Base-by-base conservation (phyloP, 2,113 vertebrate species). In the Galbula dea region DNA sequence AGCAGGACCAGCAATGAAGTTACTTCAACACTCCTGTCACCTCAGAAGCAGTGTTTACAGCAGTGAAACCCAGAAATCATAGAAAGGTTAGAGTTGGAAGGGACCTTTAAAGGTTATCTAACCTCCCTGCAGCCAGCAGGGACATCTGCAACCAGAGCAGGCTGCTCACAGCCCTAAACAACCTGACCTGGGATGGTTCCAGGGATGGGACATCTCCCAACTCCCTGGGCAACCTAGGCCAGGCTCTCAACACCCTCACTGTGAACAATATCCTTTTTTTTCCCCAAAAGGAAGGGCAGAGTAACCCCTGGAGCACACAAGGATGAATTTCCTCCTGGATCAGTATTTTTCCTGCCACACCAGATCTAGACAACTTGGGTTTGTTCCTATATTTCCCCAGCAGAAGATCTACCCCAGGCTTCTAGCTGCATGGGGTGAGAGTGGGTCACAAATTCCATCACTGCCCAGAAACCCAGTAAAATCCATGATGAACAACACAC, bases 401-500 rank as follows among this genome's bases (percentile, higher is more conserved):
- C 49, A 63, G 74, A 20, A 32, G 20, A 55, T 16, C 20, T 14
- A 30, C 14, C 58, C 52, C 27, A 39, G 32, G 19, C 36, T n/a
- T 34, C 52, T 4, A 24, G 6, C 9, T 10, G 58, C 32, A 8
- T n/a, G n/a, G n/a, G n/a, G n/a, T n/a, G 0, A 0, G 19, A 7
- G 16, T 4, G 5, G 7, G 18, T 26, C 48, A 51, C 29, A 19
- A 45, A 32, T 32, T 32, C 82, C 82, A 39, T 12, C 66, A 14
- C 4, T 0, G 6, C 18, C 11, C 55, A 67, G 37, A 76, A 76
- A 81, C 43, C 43, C 87, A 27, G 52, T 12, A 58, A 77, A 52
- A 72, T 2, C 5, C 12, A 2, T 0, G 0, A 45, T 26, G 5
- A 41, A 30, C 46, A 39, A 39, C 15, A n/a, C n/a, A n/a, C n/a